Percentiles rank a stretch among this genome's conserved stretches.
These are phyloP conservation scores for Galerucella nymphaeae DNA, from an alignment of 2,888 invertebrate species.

Conservation along the genomic window DNA sequence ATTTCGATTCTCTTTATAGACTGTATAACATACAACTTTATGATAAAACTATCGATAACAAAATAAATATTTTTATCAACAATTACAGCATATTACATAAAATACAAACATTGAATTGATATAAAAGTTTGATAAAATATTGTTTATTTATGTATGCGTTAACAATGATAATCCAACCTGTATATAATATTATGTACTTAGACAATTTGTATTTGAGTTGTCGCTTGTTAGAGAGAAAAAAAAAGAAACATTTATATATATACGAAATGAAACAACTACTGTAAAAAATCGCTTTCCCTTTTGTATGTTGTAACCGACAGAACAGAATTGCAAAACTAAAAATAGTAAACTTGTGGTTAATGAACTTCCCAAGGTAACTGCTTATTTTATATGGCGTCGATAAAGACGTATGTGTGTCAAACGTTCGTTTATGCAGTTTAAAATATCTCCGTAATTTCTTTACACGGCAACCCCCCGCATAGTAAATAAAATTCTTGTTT, in stretches of 20 bases:
- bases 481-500: background rate
- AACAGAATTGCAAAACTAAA: conserved; percentile 54
- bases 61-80: too few species aligned
- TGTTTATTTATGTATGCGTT: background rate
- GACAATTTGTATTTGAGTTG: conserved; percentile 26
- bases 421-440: conserved; percentile 34
- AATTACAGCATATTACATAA: too few species aligned
- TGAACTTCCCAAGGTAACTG: conserved; percentile 55
- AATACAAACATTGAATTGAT: background rate
- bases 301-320: conserved; percentile 50
- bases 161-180: background rate
- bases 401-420: conserved; percentile 52
- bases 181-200: background rate
- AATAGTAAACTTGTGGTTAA: conserved; percentile 55
- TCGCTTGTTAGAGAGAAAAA: conserved; percentile 23
- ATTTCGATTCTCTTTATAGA: too few species aligned
- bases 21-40: too few species aligned
- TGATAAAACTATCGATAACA: too few species aligned
- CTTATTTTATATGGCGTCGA: conserved; percentile 48
- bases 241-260: conserved; percentile 28
- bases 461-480: conserved; percentile 5
- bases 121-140: background rate
- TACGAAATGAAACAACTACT: conserved; percentile 29
- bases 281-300: conserved; percentile 55
- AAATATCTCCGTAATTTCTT: conserved; percentile 21